A percentile compares a stretch with the other conserved stretches of the same genome.
These are phyloP conservation scores for mouse (Mus musculus) DNA, from an alignment of 2,113 vertebrate species.

Conservation along the genomic window GRCm39 chr5:17528001-17528500, in stretches of 20 bases:
- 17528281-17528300: background rate
- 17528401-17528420: no score
- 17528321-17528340: background rate
- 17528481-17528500: no score
- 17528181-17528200: background rate
- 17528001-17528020: background rate
- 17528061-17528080: background rate
- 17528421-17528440: no score
- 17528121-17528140: background rate
- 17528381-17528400: no score
- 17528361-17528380: no score
- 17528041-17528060: background rate
- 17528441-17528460: no score
- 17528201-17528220: background rate
- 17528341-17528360: no score
- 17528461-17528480: no score
- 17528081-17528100: background rate
- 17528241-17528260: background rate
- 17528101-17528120: background rate
- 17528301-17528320: background rate
- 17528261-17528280: background rate
- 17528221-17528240: background rate
- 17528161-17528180: background rate
- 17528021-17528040: background rate
- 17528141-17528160: background rate